Base-by-base conservation (phyloP, 2,888 invertebrate species). In the Pollenia griseotomentosa region DNA sequence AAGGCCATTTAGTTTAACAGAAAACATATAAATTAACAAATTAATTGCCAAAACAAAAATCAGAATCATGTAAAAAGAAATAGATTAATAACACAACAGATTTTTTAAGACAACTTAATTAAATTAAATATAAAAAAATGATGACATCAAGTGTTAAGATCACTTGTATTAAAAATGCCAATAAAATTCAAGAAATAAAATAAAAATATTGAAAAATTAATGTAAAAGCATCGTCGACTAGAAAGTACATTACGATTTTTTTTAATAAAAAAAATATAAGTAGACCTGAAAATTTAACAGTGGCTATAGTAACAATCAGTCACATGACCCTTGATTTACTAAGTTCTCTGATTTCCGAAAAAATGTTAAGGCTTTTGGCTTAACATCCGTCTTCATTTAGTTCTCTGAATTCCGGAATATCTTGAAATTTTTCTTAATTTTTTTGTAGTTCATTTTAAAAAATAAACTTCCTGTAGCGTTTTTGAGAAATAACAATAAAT, bases 1-100 rank as follows among this genome's bases (percentile, higher is more conserved):
- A 51, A 83, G 79, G 83, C 78, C 80, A 77, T 83, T 42, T 71
- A 71, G 80, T 68, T 87, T 73, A 87, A 77, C 77, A 55, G 53
- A 73, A 83, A 73, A 87, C 71, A 75, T 63, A 87, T 83, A 83
- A 87, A 87, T 87, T 87, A 83, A 83, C 73, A 83, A 87, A 83
- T 81, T 87, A 81, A 87, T 77, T 87, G 77, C 61, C 77, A 7
- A 71, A 40, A 61, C n/a, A 55, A 73, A 75, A 78, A 65, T 12
- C 1, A 61, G 57, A 66, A 40, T 55, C n/a, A 74, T 66, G 9
- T 66, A 33, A n/a, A 83, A 23, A 23, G 23, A 23, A 75, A 83
- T 44, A 71, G 61, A 19, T 12, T 12, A 80, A 65, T 48, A 59
- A 65, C 48, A 51, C 65, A 65, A 65, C 23, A 65, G 33, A 44